Percentiles rank a stretch among this genome's conserved stretches.
These are phyloP conservation scores for Alca torda DNA, from an alignment of 2,797 vertebrate genomes.

Conservation along the genomic window DNA sequence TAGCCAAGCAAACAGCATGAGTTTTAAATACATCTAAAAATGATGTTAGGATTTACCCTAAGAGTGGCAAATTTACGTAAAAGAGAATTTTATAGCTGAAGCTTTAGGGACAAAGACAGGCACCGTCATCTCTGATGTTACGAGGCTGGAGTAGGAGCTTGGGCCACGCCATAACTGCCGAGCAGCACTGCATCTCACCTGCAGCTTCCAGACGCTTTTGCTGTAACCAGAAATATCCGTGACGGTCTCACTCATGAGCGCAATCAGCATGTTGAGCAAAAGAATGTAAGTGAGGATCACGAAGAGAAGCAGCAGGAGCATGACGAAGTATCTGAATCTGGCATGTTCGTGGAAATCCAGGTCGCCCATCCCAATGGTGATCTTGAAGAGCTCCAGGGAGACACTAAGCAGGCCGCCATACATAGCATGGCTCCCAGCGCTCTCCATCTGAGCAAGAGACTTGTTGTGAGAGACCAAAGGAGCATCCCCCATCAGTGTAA, in stretches of 20 bases:
- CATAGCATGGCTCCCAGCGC: slow-evolving; percentile 4
- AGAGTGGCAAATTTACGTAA: not conserved
- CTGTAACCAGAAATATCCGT: slow-evolving; percentile 82
- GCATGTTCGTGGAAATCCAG: slow-evolving; percentile 88
- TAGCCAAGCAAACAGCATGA: not conserved
- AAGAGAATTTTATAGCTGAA: not conserved
- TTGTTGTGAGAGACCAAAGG: not conserved
- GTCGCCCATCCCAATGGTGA: slow-evolving; percentile 97
- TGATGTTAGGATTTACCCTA: not conserved
- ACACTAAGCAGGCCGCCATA: slow-evolving; percentile 81
- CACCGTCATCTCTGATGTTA: not conserved
- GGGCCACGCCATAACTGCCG: not conserved
- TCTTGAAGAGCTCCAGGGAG: slow-evolving; percentile 92
- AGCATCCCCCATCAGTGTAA: slow-evolving; percentile 82
- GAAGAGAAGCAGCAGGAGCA: slow-evolving; percentile 87
- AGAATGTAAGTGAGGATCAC: slow-evolving; percentile 94
- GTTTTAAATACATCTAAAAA: not conserved
- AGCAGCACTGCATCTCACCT: slow-evolving; percentile 72
- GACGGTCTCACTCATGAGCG: slow-evolving; percentile 92
- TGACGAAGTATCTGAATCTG: slow-evolving; percentile 83
- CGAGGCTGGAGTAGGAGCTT: not conserved
- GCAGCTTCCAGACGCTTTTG: slow-evolving; percentile 91
- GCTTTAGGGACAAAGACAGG: not conserved
- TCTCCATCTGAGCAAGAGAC: not conserved
- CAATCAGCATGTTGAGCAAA: slow-evolving; percentile 96